Conservation (phyloP, 2,113 vertebrate genomes). For the Phalacrocorax aristotelis region DNA sequence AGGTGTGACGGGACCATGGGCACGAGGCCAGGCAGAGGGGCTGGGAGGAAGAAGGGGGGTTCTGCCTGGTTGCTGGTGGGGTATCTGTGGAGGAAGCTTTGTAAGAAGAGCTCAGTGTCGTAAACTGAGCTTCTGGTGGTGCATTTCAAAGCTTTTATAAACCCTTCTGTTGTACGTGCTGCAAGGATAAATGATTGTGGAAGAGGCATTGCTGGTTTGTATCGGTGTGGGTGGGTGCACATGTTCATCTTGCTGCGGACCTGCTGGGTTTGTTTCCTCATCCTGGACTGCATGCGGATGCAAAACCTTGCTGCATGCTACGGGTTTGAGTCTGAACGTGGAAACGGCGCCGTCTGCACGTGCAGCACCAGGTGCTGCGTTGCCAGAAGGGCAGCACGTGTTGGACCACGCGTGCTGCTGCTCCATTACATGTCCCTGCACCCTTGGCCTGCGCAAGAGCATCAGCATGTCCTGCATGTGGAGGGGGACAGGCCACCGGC, state of each 20-base stretch:
- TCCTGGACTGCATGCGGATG: not conserved
- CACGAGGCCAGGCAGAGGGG: not conserved
- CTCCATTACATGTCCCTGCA: not conserved
- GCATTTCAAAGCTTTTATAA: not conserved
- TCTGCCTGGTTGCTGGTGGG: not conserved
- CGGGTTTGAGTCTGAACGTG: fast-evolving
- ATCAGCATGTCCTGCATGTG: not conserved
- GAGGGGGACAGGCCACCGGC: not conserved
- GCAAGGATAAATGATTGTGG: not conserved
- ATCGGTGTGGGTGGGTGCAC: not conserved
- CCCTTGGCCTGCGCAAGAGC: not conserved
- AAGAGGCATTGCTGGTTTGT: not conserved
- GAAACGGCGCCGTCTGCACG: not conserved
- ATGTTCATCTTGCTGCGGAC: not conserved
- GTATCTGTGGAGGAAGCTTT: not conserved
- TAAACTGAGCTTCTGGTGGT: not conserved
- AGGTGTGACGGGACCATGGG: fast-evolving
- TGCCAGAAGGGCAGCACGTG: not conserved
- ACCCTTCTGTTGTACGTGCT: not conserved
- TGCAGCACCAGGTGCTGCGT: fast-evolving
- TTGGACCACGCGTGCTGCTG: fast-evolving
- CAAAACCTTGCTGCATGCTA: not conserved
- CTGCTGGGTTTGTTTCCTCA: not conserved
- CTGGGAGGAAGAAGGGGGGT: not conserved
- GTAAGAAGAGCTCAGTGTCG: not conserved